phyloP scores from a whole-genome alignment of 2,113 vertebrate species.

The Callospermophilus lateralis region DNA sequence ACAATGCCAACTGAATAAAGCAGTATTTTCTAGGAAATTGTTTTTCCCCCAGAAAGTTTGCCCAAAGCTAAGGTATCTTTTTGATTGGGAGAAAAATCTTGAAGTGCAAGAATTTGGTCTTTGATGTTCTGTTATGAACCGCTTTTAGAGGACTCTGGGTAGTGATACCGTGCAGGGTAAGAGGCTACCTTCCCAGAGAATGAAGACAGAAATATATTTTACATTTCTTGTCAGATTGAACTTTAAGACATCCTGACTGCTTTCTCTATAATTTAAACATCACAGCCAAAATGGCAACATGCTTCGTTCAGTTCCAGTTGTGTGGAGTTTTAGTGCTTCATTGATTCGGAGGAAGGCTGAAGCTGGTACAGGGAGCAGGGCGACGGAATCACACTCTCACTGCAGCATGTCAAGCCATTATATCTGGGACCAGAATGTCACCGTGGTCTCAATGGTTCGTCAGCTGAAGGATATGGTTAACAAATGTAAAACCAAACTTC shows the following conservation, averaged over 20 bases:
- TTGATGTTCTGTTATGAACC: neutral
- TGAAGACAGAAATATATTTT: constrained; percentile 87
- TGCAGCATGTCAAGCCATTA: constrained; percentile 92
- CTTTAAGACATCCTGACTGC: constrained; percentile 88
- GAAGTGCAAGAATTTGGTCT: neutral
- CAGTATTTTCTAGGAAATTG: neutral
- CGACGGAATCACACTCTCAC: constrained; percentile 88
- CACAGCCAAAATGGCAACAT: constrained; percentile 89
- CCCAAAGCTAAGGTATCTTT: neutral
- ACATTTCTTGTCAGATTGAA: constrained; percentile 89
- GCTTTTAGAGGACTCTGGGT: constrained; percentile 62
- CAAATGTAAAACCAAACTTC: constrained; percentile 96
- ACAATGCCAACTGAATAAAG: neutral
- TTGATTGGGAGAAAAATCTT: too few relatives aligned
- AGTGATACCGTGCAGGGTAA: neutral
- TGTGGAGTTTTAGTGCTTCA: constrained; percentile 87
- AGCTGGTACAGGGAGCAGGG: constrained; percentile 75
- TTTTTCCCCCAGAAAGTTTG: neutral
- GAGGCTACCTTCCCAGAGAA: constrained; percentile 81
- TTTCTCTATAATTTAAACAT: constrained; percentile 85
- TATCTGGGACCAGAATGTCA: constrained; percentile 91
- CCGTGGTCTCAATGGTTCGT: constrained; percentile 94
- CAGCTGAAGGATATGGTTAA: constrained; percentile 97
- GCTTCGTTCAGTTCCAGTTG: constrained; percentile 88
- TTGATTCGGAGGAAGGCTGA: constrained; percentile 81